Base-by-base conservation (phyloP, 2,888 invertebrate genomes). In the Pseudococcus longispinus region DNA sequence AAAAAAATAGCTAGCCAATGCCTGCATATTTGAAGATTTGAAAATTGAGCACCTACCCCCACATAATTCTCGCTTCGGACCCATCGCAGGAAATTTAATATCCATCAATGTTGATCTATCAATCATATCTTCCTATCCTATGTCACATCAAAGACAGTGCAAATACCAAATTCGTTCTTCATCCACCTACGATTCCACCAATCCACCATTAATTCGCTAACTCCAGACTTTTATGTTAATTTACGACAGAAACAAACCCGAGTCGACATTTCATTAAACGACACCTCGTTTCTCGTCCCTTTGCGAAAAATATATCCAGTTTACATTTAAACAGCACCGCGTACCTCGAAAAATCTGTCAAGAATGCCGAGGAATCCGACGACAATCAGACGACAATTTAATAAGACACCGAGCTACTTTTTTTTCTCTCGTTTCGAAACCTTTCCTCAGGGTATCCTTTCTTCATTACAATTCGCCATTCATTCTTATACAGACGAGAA, bases 381-480 rank as follows among this genome's bases (percentile, higher is more conserved):
- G n/a, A n/a, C n/a, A 70, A 26, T 70, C 70, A 15, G 70, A 70
- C 70, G 70, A 70, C 70, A 70, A 70, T 70, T 70, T 70, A 70
- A 70, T 70, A 70, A 70, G 70, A 70, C 29, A 70, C 15, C 70
- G 70, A 70, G 70, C 70, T 70, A 18, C 15, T 70, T 70, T 70
- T 70, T 70, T 29, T 8, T 70, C 70, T 1, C 29, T n/a, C n/a
- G 13, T 70, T 70, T 70, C 29, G 70, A 70, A 70, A 70, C 70
- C 70, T 70, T 26, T 32, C 70, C 29, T 70, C 29, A 20, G 70
- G 70, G 70, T 70, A 70, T 70, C 29, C 29, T 15, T 70, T 70
- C 70, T 70, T 70, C 29, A 70, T 70, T 70, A 70, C 70, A 15
- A 70, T 70, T 70, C 70, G 15, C 29, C 2, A 18, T 70, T 70